phyloP scores from a whole-genome alignment of 2,888 invertebrate genomes.

The Tupiocoris notatus region DNA sequence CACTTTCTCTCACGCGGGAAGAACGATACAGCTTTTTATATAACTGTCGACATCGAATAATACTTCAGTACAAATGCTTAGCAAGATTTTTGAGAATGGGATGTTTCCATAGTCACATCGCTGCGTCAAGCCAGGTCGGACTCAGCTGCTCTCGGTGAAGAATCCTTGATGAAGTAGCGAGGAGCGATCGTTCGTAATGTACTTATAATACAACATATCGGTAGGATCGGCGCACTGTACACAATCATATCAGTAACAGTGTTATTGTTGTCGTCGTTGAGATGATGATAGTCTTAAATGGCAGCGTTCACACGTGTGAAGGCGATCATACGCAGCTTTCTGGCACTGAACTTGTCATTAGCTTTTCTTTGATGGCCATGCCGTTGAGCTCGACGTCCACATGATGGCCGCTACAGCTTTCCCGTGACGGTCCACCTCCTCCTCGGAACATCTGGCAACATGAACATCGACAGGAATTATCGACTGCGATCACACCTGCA shows the following conservation, averaged over 20 bases:
- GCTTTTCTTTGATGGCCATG: constrained; percentile 81
- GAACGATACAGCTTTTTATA: constrained; percentile 22
- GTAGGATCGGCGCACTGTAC: constrained; percentile 21
- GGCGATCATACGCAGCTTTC: constrained; percentile 77
- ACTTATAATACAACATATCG: background rate
- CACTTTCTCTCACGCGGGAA: constrained; percentile 14
- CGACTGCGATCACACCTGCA: too few species aligned
- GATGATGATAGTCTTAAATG: constrained; percentile 20
- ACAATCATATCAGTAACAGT: background rate
- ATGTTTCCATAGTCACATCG: background rate
- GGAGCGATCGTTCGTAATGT: background rate
- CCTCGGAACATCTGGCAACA: constrained; percentile 33
- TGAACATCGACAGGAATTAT: background rate
- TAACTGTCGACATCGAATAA: too few species aligned
- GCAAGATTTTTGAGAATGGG: background rate
- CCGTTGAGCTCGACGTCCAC: constrained; percentile 64
- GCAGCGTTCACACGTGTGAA: background rate
- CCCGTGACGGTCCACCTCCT: constrained; percentile 38
- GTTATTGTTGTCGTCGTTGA: background rate
- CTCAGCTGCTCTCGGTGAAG: background rate
- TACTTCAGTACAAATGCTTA: constrained; percentile 16
- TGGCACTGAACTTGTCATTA: constrained; percentile 81
- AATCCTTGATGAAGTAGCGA: background rate
- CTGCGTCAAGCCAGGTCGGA: background rate
- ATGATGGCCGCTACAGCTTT: constrained; percentile 46